Conservation (phyloP, 2,888 invertebrate genomes). For the Amorpha juglandis region DNA sequence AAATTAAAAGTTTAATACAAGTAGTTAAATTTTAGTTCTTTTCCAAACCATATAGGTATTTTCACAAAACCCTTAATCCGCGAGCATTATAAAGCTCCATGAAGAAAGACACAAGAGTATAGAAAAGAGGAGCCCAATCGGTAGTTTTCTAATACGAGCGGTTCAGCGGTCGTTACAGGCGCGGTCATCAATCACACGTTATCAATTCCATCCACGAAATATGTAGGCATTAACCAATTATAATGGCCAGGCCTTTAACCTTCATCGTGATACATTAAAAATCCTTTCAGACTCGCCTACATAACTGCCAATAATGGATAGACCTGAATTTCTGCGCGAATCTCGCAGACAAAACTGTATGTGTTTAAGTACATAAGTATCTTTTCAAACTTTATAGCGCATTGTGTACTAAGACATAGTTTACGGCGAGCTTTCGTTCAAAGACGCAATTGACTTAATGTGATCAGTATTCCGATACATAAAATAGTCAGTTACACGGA, state of each 20-base stretch:
- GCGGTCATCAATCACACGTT: constrained; percentile 76
- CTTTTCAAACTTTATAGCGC: background rate
- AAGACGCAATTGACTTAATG: constrained; percentile 1
- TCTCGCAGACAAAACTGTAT: background rate
- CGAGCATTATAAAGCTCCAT: background rate
- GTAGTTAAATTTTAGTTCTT: no score
- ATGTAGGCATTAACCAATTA: constrained; percentile 66
- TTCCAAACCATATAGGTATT: no score
- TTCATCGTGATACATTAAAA: constrained; percentile 62
- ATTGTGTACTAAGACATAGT: background rate
- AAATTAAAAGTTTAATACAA: no score
- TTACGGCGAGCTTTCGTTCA: constrained; percentile 1
- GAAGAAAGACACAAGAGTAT: constrained; percentile 12
- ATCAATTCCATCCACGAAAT: constrained; percentile 73
- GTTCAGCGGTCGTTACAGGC: constrained; percentile 57
- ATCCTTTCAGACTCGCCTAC: constrained; percentile 46
- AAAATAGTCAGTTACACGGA: background rate
- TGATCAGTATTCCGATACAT: background rate
- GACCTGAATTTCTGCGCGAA: background rate
- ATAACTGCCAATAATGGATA: constrained; percentile 18
- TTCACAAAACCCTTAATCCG: no score
- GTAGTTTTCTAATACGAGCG: constrained; percentile 40
- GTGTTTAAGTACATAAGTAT: background rate
- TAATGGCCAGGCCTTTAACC: constrained; percentile 55
- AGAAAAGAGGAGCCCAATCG: constrained; percentile 29